Evolutionary conservation across 2,888 invertebrate genomes (phyloP).

Genomic region (Agrochola macilenta): DNA sequence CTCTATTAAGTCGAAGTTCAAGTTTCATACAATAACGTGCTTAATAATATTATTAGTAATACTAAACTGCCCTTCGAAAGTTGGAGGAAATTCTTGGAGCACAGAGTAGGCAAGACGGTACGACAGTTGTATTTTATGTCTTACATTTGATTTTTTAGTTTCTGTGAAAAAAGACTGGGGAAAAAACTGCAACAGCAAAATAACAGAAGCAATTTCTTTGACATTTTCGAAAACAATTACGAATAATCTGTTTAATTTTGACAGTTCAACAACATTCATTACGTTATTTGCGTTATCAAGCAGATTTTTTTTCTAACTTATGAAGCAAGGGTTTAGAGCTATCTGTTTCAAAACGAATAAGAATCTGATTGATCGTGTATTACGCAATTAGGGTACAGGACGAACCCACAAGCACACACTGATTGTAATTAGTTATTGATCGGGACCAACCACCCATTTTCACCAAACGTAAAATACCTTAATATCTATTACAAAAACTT

Average conservation of each 20-base stretch:
- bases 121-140: neutral
- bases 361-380: too few relatives aligned
- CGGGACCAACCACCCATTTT: neutral
- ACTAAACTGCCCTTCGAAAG: slow-evolving; percentile 63
- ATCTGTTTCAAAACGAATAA: too few relatives aligned
- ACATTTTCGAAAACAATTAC: too few relatives aligned
- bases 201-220: neutral
- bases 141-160: neutral
- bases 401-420: neutral
- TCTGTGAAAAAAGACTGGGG: neutral
- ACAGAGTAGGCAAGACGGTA: slow-evolving; percentile 50
- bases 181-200: neutral
- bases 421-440: neutral
- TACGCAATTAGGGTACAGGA: too few relatives aligned
- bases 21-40: slow-evolving; percentile 65
- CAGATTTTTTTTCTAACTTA: too few relatives aligned
- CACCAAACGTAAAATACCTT: neutral
- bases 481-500: too few relatives aligned
- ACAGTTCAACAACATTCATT: too few relatives aligned
- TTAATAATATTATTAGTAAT: slow-evolving; percentile 65
- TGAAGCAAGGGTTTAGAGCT: too few relatives aligned
- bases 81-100: slow-evolving; percentile 48
- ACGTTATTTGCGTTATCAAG: too few relatives aligned
- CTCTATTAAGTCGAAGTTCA: slow-evolving; percentile 61
- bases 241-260: too few relatives aligned